Conservation (phyloP, 2,113 vertebrate genomes). For the Anas platyrhynchos region DNA sequence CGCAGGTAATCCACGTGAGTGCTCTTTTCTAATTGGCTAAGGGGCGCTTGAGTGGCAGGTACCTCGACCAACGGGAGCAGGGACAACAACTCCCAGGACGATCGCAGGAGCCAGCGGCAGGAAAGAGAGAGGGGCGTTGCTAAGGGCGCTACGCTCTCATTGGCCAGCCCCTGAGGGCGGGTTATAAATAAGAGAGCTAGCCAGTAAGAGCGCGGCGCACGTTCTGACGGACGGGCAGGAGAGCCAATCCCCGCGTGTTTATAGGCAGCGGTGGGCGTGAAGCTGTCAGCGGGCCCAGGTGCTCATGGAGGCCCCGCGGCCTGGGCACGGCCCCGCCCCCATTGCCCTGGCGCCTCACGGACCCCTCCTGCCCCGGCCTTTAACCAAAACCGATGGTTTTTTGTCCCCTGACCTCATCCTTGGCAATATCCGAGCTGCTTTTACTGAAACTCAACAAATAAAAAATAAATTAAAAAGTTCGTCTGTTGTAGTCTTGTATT, state of each 20-base stretch:
- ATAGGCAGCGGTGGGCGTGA: fast-evolving
- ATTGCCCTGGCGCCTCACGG: too few species aligned
- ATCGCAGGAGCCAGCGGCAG: neutral
- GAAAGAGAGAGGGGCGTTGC: neutral
- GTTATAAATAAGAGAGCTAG: neutral
- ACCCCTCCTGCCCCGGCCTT: too few species aligned
- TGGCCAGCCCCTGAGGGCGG: neutral
- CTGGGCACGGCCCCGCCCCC: too few species aligned
- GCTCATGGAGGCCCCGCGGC: too few species aligned
- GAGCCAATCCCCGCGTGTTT: neutral
- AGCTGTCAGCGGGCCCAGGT: neutral
- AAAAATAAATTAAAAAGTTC: neutral
- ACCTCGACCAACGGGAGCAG: fast-evolving
- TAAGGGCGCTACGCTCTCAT: conserved; percentile 29
- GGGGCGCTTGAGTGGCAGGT: neutral
- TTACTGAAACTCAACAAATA: neutral
- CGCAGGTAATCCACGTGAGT: neutral
- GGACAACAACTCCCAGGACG: fast-evolving
- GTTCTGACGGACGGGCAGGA: fast-evolving
- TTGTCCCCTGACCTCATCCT: conserved; percentile 4
- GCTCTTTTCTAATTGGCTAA: fast-evolving
- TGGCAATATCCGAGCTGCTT: conserved; percentile 15
- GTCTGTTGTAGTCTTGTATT: neutral
- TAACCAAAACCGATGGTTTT: neutral
- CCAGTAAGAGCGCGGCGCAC: fast-evolving